These are phyloP conservation scores for Rugalucina vietnamica DNA, from an alignment of 2,888 invertebrate genomes.

Conservation along the genomic window DNA sequence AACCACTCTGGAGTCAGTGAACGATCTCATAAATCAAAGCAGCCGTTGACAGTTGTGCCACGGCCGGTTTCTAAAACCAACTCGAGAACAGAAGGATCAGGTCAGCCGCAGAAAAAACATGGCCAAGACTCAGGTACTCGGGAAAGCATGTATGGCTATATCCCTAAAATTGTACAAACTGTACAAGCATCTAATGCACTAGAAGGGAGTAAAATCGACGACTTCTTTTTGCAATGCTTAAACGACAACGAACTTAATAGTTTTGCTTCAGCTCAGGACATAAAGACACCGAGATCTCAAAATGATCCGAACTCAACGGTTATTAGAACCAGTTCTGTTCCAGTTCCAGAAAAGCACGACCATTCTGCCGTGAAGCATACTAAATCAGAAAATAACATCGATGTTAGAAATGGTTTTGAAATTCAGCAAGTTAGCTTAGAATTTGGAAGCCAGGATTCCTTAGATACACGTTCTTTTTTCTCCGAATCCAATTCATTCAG, in stretches of 20 bases:
- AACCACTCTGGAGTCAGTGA: not conserved
- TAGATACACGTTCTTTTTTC: not conserved
- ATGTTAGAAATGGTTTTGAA: not conserved
- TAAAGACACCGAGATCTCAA: not conserved
- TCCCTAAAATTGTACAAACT: constrained; percentile 66
- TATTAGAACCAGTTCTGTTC: not conserved
- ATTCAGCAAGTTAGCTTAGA: not conserved
- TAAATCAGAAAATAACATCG: not conserved
- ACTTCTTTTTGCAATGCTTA: constrained; percentile 61
- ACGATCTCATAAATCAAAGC: not conserved
- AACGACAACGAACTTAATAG: constrained; percentile 54
- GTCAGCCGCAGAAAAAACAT: too few species aligned
- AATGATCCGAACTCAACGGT: not conserved
- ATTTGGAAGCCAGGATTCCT: constrained; percentile 3
- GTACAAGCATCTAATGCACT: constrained; percentile 67
- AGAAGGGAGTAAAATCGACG: constrained; percentile 65
- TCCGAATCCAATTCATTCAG: not conserved
- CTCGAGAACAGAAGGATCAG: not conserved
- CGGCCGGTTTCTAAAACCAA: not conserved
- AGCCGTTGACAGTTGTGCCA: not conserved
- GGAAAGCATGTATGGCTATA: constrained; percentile 70
- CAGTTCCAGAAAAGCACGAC: not conserved
- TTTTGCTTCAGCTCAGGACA: constrained; percentile 48
- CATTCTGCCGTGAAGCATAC: not conserved
- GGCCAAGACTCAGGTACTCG: not conserved